Percentiles rank a stretch among this genome's conserved stretches.
phyloP scores from a whole-genome alignment of 2,797 vertebrate genomes.

The Pangasius larnaudii region DNA sequence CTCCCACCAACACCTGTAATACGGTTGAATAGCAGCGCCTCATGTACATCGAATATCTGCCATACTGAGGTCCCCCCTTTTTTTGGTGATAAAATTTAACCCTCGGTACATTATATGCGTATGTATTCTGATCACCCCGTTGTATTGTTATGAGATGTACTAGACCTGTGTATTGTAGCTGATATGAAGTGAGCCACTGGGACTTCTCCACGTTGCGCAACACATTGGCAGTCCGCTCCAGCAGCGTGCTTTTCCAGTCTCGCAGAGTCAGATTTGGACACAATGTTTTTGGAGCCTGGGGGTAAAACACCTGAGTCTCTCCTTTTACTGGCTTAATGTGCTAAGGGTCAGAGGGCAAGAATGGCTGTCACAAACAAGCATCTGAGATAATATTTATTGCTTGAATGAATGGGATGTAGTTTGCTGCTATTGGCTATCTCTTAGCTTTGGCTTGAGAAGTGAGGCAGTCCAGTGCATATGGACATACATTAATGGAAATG shows the following conservation, averaged over 20 bases:
- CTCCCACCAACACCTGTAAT: not conserved
- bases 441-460: no score
- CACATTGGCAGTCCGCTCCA: slow-evolving; percentile 73
- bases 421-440: not conserved
- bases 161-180: slow-evolving; percentile 78
- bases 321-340: slow-evolving; percentile 67
- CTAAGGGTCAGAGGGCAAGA: slow-evolving; percentile 63
- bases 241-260: slow-evolving; percentile 64
- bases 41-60: not conserved
- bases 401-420: not conserved
- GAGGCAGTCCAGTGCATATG: not conserved
- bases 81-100: not conserved
- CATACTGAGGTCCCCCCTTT: not conserved
- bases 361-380: slow-evolving; percentile 2
- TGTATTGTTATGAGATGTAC: not conserved
- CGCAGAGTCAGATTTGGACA: slow-evolving; percentile 64
- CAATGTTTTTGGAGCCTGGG: slow-evolving; percentile 68
- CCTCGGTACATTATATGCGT: not conserved
- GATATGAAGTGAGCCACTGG: slow-evolving; percentile 78
- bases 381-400: not conserved
- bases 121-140: not conserved
- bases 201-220: slow-evolving; percentile 74
- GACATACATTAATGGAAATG: not conserved
- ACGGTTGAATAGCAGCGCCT: not conserved
- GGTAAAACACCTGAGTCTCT: slow-evolving; percentile 70